Evolutionary conservation across 2,113 vertebrate genomes (phyloP), one percentile per base, ranked within the genome.

Genomic region (Anser brachyrhynchus): DNA sequence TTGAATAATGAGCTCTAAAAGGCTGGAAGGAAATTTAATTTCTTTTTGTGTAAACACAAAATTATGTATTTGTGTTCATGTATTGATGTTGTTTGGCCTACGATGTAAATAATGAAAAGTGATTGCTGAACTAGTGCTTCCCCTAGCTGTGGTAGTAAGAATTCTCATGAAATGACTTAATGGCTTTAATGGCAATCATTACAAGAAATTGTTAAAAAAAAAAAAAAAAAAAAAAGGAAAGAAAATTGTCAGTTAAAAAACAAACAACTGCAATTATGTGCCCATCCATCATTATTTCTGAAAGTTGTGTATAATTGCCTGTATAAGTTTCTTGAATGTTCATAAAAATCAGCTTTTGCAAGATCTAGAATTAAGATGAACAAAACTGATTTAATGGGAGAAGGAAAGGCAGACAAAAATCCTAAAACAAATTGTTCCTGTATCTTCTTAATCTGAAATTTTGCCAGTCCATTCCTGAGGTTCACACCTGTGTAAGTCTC

Each of bases 191-290:
- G 5, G 13, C 4, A 57, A 13, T 25, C 46, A 65, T 31, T 65
- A 41, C 7, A 52, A 77, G 51, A 18, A 49, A 72, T 29, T 26
- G 51, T 52, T 26, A 25, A 52, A 52, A 52, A 52, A 39, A 26
- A 62, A 29, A 18, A 35, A n/a, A 70, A 22, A 51, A 35, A 31
- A 28, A n/a, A 70, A 23, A 37, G 1, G 7, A 28, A 62, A 28
- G 23, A 51, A 16, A 28, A 51, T 25, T 31, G 29, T 25, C 20
- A 31, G 41, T 74, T 35, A 16, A 49, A 55, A 71, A 51, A 35
- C 14, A 2, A 52, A 33, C 13, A 49, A 15, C 22, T 46, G 52
- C 15, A 44, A 26, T n/a, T 28, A 7, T 0, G 0, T 65, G 10
- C 6, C 8, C 4, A 13, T 64, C 15, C 16, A 26, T 83, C 20